Evolutionary conservation across 2,113 vertebrate genomes (phyloP).

Genomic region (Zapornia atra): DNA sequence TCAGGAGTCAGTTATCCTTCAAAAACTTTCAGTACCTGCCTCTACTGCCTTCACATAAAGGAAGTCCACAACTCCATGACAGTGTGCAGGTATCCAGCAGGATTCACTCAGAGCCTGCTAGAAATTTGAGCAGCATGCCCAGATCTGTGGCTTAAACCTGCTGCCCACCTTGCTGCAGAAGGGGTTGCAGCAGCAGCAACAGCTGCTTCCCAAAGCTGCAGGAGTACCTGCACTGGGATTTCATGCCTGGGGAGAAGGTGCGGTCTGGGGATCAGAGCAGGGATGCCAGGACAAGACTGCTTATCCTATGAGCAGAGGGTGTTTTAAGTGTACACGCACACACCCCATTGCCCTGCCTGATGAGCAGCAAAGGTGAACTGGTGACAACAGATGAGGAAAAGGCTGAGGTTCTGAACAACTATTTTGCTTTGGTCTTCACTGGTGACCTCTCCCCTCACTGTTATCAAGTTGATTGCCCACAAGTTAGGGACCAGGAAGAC

Average conservation of each 20-base stretch:
- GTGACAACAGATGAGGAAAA: no score
- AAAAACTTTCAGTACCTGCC: background rate
- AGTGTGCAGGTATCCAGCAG: background rate
- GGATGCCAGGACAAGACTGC: background rate
- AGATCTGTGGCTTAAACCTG: background rate
- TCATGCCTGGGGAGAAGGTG: background rate
- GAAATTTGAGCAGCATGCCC: background rate
- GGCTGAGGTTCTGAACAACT: no score
- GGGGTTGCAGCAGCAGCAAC: background rate
- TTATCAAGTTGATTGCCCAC: no score
- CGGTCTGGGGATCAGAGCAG: background rate
- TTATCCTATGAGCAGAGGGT: background rate
- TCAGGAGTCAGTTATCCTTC: background rate
- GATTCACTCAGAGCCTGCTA: background rate
- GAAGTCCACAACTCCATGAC: background rate
- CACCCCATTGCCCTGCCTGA: no score
- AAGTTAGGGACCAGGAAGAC: no score
- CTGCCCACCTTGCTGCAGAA: background rate
- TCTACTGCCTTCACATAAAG: no score
- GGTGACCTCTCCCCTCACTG: no score
- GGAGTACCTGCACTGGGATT: background rate
- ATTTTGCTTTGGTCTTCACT: no score
- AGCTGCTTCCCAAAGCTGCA: background rate
- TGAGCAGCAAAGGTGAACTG: no score
- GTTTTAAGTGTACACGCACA: background rate